Percentiles rank a stretch among this genome's conserved stretches.
These are phyloP conservation scores for Agriopis leucophaearia DNA, from an alignment of 2,888 invertebrate genomes.

Conservation along the genomic window DNA sequence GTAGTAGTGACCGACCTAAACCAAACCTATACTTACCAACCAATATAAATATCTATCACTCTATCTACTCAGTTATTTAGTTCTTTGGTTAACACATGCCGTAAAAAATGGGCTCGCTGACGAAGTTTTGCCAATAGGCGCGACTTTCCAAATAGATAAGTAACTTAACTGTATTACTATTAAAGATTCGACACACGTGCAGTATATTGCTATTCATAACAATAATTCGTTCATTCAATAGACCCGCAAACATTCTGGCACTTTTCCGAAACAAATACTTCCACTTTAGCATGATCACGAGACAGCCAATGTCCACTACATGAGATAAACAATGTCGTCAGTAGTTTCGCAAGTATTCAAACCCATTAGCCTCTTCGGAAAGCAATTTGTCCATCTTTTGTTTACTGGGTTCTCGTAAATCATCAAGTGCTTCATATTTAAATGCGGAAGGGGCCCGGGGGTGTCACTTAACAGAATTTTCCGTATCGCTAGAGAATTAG, in stretches of 20 bases:
- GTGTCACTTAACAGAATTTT: slow-evolving; percentile 23
- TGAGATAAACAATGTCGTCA: slow-evolving; percentile 41
- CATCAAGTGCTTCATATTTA: slow-evolving; percentile 29
- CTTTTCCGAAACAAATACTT: slow-evolving; percentile 24
- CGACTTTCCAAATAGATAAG: slow-evolving; percentile 26
- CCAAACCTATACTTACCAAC: slow-evolving; percentile 14
- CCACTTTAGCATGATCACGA: slow-evolving; percentile 31
- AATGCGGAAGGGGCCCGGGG: slow-evolving; percentile 24
- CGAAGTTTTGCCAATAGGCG: slow-evolving; percentile 17
- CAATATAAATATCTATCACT: not conserved
- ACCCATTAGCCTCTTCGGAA: slow-evolving; percentile 46
- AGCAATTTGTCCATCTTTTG: slow-evolving; percentile 41
- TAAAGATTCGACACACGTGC: slow-evolving; percentile 22
- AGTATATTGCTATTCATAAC: slow-evolving; percentile 41
- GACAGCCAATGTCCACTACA: slow-evolving; percentile 38
- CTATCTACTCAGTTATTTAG: not conserved
- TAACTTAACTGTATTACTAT: slow-evolving; percentile 15
- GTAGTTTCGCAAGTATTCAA: slow-evolving; percentile 42
- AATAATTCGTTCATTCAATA: slow-evolving; percentile 23
- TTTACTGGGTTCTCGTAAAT: slow-evolving; percentile 39
- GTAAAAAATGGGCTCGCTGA: slow-evolving; percentile 6
- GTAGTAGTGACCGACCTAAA: slow-evolving; percentile 18
- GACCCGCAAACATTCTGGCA: slow-evolving; percentile 30
- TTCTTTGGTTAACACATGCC: not conserved
- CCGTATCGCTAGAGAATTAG: slow-evolving; percentile 34